phyloP scores from a whole-genome alignment of 1,140 invertebrate species.

The Halyomorpha halys region DNA sequence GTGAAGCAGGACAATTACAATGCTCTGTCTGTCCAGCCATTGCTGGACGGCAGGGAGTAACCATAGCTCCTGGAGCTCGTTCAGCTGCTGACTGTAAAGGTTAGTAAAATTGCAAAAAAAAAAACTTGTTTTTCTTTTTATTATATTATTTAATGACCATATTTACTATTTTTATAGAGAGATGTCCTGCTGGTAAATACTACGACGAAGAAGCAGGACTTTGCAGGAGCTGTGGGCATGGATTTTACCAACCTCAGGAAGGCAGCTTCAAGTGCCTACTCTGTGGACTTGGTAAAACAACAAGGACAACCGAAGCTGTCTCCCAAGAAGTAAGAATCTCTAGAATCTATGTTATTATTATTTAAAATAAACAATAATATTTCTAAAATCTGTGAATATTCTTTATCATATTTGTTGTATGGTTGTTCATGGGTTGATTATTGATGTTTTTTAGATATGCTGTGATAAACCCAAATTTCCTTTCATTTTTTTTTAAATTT shows the following conservation, averaged over 20 bases:
- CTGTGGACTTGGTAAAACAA: constrained; percentile 87
- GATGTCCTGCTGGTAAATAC: constrained; percentile 83
- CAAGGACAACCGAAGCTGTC: constrained; percentile 79
- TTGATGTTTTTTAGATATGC: no score
- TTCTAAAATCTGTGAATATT: no score
- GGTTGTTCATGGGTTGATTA: no score
- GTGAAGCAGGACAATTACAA: constrained; percentile 77
- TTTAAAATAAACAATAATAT: no score
- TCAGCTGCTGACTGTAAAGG: constrained; percentile 83
- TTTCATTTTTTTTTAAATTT: no score
- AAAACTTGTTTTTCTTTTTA: not conserved
- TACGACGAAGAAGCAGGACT: constrained; percentile 74
- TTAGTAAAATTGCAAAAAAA: constrained; percentile 34
- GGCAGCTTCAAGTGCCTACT: constrained; percentile 82
- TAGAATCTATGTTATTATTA: no score
- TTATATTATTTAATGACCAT: not conserved
- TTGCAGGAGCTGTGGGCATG: constrained; percentile 85
- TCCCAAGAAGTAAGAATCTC: constrained; percentile 47
- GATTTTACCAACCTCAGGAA: constrained; percentile 84
- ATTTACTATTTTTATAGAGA: constrained; percentile 45
- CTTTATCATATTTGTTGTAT: no score
- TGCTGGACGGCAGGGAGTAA: constrained; percentile 75
- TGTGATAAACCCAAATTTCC: no score
- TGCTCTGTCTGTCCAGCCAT: constrained; percentile 82
- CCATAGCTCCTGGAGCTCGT: constrained; percentile 71